A percentile compares a stretch with the other conserved stretches of the same genome.
These are phyloP conservation scores for Grus americana DNA, from an alignment of 2,113 vertebrate genomes.

Conservation along the genomic window DNA sequence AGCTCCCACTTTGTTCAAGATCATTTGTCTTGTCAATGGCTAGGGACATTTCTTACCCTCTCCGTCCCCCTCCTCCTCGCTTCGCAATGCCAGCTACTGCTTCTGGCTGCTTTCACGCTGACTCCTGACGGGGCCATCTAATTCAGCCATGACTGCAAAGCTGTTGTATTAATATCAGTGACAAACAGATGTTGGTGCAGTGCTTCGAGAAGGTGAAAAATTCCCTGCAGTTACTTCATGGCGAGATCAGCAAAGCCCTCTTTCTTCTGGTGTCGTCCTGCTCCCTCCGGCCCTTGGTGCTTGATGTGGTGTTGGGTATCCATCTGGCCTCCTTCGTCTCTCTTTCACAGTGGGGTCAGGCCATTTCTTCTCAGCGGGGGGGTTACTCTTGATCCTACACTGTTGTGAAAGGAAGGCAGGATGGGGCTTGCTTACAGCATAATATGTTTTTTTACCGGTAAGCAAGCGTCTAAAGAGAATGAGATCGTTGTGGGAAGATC, in stretches of 20 bases:
- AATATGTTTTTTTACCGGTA: neutral
- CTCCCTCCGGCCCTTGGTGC: neutral
- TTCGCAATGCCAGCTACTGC: neutral
- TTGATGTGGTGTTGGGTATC: neutral
- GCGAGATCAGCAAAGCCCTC: neutral
- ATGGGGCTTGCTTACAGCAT: neutral
- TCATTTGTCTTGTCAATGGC: neutral
- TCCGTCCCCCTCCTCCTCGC: neutral
- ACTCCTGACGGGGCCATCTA: neutral
- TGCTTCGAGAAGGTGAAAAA: neutral
- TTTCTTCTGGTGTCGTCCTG: neutral
- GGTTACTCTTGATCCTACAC: neutral
- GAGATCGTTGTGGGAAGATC: neutral
- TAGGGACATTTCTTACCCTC: neutral
- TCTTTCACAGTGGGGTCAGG: neutral
- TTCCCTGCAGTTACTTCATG: neutral
- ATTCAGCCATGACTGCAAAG: neutral
- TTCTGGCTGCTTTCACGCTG: neutral
- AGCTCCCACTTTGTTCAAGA: neutral
- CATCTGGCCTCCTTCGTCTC: neutral
- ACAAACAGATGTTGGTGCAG: neutral
- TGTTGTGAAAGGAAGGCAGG: neutral
- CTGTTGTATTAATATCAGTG: neutral
- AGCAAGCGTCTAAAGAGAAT: neutral
- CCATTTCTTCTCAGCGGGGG: neutral